Conservation (phyloP, 1,140 invertebrate species). For the Drosophila takahashii region DNA sequence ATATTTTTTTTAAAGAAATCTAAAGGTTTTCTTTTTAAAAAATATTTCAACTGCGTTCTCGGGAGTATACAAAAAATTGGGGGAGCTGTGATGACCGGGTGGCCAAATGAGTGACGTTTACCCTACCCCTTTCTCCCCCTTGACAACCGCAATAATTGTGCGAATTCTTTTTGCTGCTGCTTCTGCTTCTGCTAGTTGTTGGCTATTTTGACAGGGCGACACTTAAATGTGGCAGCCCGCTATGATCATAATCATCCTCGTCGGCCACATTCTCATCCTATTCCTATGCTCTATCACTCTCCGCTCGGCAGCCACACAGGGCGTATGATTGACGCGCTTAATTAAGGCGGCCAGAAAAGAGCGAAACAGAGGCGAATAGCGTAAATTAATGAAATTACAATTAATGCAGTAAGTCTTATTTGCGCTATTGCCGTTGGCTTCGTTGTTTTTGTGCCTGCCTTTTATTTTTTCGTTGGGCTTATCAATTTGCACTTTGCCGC, state of each 20-base stretch:
- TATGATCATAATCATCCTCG: constrained; percentile 35
- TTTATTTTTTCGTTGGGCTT: constrained; percentile 19
- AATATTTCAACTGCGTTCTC: background rate
- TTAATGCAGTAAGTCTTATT: constrained; percentile 66
- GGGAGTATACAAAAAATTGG: background rate
- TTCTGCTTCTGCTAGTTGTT: constrained; percentile 20
- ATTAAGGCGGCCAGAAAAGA: constrained; percentile 57
- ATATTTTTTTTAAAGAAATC: background rate
- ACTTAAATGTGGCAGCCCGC: constrained; percentile 64
- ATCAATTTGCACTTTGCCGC: constrained; percentile 54
- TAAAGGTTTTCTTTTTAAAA: background rate
- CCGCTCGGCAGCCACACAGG: constrained; percentile 45
- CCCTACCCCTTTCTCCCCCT: background rate
- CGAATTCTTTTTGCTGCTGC: constrained; percentile 53
- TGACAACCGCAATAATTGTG: constrained; percentile 73
- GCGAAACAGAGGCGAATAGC: constrained; percentile 26
- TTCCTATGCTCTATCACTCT: constrained; percentile 39
- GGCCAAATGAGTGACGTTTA: constrained; percentile 69
- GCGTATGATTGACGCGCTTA: constrained; percentile 75
- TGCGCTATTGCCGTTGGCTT: constrained; percentile 2
- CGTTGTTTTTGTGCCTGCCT: background rate
- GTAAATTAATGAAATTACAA: constrained; percentile 79
- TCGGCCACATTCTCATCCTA: constrained; percentile 25
- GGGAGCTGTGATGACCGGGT: constrained; percentile 9
- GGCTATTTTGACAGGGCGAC: constrained; percentile 64